phyloP scores from a whole-genome alignment of 1,140 invertebrate species.

The Scaptomyza hsui region DNA sequence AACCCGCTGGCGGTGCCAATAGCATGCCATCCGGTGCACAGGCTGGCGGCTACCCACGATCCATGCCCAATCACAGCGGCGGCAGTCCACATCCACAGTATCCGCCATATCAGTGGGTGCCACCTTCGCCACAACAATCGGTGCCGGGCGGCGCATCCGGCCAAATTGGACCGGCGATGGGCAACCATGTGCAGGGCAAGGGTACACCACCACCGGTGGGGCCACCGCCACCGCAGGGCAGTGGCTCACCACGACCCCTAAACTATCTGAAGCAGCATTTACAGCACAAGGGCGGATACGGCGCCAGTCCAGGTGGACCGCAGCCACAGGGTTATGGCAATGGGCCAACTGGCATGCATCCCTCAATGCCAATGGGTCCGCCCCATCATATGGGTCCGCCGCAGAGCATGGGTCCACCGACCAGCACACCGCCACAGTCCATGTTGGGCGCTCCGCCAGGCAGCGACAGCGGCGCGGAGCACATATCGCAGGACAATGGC shows the following conservation, averaged over 20 bases:
- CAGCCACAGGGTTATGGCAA: conserved; percentile 86
- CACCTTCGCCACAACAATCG: conserved; percentile 75
- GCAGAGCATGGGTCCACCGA: conserved; percentile 85
- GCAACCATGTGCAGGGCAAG: conserved; percentile 82
- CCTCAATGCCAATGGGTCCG: conserved; percentile 85
- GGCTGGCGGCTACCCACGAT: conserved; percentile 85
- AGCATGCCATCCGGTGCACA: conserved; percentile 83
- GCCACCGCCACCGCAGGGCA: conserved; percentile 67
- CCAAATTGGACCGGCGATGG: conserved; percentile 64
- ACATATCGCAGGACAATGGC: conserved; percentile 83
- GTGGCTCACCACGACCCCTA: conserved; percentile 84
- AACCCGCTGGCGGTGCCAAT: conserved; percentile 69
- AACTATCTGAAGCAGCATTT: conserved; percentile 89
- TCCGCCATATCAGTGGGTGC: conserved; percentile 85
- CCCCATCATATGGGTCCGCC: conserved; percentile 87
- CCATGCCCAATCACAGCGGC: conserved; percentile 85
- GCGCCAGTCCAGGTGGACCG: conserved; percentile 86
- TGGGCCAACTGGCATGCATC: conserved; percentile 82
- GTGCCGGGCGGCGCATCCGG: conserved; percentile 66
- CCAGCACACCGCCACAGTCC: conserved; percentile 76
- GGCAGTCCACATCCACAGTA: conserved; percentile 85
- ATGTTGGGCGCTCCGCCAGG: conserved; percentile 63
- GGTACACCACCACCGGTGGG: conserved; percentile 74
- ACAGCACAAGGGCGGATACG: conserved; percentile 87
- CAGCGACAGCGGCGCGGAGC: conserved; percentile 76